Evolutionary conservation across 2,888 invertebrate species (phyloP).

Genomic region (Cheilosia variabilis): DNA sequence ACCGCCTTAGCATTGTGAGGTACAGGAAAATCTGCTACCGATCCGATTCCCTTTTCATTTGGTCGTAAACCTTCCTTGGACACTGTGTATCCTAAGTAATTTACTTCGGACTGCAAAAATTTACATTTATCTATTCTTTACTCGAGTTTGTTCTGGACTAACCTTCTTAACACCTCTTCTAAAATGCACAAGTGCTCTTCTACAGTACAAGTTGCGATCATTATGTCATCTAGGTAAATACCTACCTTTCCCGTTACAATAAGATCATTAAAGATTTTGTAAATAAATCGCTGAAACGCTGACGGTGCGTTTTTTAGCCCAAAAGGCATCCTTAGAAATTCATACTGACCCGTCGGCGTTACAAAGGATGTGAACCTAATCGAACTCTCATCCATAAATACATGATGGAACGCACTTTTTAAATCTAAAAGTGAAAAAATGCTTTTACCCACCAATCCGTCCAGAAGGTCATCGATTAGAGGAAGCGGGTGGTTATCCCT

Average conservation of each 20-base stretch:
- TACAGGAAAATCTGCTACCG: background rate
- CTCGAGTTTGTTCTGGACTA: constrained; percentile 6
- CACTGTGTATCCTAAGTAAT: constrained; percentile 14
- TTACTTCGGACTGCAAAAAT: background rate
- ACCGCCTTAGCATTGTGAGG: background rate
- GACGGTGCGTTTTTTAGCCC: constrained; percentile 53
- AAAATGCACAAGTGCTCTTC: constrained; percentile 19
- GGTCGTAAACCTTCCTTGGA: background rate
- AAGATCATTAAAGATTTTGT: constrained; percentile 21
- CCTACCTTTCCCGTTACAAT: constrained; percentile 3
- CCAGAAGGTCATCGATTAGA: constrained; percentile 16
- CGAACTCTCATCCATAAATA: constrained; percentile 47
- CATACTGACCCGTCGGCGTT: constrained; percentile 62
- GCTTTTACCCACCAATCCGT: constrained; percentile 1
- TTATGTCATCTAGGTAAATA: constrained; percentile 20
- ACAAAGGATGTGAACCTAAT: constrained; percentile 60
- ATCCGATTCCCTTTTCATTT: background rate
- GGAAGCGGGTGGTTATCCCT: constrained; percentile 10
- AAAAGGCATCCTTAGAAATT: constrained; percentile 64
- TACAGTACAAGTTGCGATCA: constrained; percentile 15
- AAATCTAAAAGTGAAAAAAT: constrained; percentile 21
- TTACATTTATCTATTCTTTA: constrained; percentile 20
- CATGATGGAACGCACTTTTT: constrained; percentile 33
- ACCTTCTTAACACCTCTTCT: constrained; percentile 22
- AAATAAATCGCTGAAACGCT: constrained; percentile 31